A percentile compares a stretch with the other conserved stretches of the same genome.
These are phyloP conservation scores for Calcarius lapponicus DNA, from an alignment of 2,797 vertebrate species.

Conservation along the genomic window DNA sequence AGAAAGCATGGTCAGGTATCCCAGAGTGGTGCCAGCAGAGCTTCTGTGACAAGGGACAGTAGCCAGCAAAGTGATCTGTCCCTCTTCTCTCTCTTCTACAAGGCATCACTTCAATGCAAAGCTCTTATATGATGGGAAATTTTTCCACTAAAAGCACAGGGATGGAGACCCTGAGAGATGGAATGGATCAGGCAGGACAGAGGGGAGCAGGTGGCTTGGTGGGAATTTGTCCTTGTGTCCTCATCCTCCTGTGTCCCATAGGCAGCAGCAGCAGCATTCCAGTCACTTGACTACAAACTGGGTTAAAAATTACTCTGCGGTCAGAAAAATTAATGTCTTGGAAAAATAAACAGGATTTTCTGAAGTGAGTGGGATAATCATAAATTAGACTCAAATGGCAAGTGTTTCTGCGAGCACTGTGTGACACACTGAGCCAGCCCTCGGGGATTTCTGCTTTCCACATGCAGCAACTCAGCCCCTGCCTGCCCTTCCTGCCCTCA, in stretches of 20 bases:
- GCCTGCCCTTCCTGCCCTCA: not conserved
- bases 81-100: not conserved
- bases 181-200: not conserved
- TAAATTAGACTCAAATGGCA: not conserved
- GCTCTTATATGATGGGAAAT: accelerated
- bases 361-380: not conserved
- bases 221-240: not conserved
- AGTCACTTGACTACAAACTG: not conserved
- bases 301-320: not conserved
- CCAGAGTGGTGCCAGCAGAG: not conserved
- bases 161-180: not conserved
- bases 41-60: not conserved
- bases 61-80: not conserved
- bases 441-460: not conserved
- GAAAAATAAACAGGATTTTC: slow-evolving; percentile 27
- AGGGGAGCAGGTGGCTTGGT: not conserved
- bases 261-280: not conserved
- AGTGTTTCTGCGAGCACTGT: not conserved
- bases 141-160: not conserved
- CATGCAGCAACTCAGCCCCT: not conserved
- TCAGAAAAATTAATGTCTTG: not conserved
- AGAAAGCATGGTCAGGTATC: not conserved
- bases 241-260: accelerated
- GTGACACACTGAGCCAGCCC: not conserved
- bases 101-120: not conserved